A percentile compares a stretch with the other conserved stretches of the same genome.
Evolutionary conservation across 2,113 vertebrate species (phyloP).

Genomic region (Poeciliopsis turrubarensis): DNA sequence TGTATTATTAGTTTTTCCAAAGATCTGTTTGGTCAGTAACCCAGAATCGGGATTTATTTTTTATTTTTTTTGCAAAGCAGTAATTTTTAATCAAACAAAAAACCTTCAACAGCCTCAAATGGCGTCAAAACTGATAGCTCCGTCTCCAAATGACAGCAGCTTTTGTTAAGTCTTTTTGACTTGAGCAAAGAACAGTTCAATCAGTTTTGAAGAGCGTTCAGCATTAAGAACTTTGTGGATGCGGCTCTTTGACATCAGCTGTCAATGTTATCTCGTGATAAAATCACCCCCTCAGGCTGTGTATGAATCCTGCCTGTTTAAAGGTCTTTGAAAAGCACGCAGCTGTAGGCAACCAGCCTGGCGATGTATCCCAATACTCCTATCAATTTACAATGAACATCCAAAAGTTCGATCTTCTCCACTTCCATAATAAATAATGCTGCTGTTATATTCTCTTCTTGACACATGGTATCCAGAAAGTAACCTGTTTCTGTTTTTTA

Average conservation of each 20-base stretch:
- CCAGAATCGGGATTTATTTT: background rate
- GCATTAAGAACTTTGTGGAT: constrained; percentile 34
- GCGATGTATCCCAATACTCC: constrained; percentile 42
- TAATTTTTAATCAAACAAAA: constrained; percentile 28
- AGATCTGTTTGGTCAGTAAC: constrained; percentile 7
- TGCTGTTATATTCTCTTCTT: constrained; percentile 3
- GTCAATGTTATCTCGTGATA: constrained; percentile 58
- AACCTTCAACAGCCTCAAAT: constrained; percentile 10
- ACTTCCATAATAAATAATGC: constrained; percentile 3
- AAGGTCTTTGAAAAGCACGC: constrained; percentile 47
- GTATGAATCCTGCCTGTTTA: constrained; percentile 42
- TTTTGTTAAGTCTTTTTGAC: constrained; percentile 52
- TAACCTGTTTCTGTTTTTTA: background rate
- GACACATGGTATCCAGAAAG: constrained; percentile 2
- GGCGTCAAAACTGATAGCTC: constrained; percentile 5
- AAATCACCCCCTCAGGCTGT: constrained; percentile 48
- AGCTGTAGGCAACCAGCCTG: constrained; percentile 24
- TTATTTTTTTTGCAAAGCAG: constrained; percentile 7
- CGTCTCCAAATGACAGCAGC: constrained; percentile 44
- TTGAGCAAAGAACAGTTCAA: constrained; percentile 45
- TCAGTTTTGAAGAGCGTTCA: constrained; percentile 43
- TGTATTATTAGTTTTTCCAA: constrained; percentile 6
- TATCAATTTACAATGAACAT: constrained; percentile 33
- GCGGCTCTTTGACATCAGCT: constrained; percentile 50
- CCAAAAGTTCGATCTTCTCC: constrained; percentile 15